Conservation (phyloP, 1,140 invertebrate genomes). For the Bathynomus jamesi region DNA sequence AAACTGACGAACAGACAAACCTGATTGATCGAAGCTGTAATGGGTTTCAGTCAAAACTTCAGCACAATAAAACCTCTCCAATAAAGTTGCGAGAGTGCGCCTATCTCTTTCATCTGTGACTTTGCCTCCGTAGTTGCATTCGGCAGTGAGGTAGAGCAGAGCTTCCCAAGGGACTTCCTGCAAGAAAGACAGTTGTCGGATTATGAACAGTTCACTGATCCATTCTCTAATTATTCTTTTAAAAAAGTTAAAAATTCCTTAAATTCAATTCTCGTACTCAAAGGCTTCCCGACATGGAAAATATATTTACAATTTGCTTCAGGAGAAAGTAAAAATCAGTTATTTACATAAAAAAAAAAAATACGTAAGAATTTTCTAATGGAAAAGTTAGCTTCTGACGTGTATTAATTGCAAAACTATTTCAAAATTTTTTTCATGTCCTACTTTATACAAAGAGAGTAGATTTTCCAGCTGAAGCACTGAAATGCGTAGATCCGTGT, state of each 20-base stretch:
- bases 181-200: too few species aligned
- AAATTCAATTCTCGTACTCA: too few species aligned
- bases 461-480: conserved; percentile 71
- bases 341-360: too few species aligned
- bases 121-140: conserved; percentile 70
- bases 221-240: too few species aligned
- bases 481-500: conserved; percentile 84
- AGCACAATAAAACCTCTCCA: conserved; percentile 68
- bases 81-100: conserved; percentile 71
- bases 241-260: too few species aligned
- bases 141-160: conserved; percentile 50
- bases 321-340: too few species aligned
- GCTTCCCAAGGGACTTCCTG: conserved; percentile 43
- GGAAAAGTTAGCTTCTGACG: not conserved
- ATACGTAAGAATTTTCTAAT: not conserved
- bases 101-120: conserved; percentile 85
- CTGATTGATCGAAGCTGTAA: conserved; percentile 29
- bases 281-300: too few species aligned
- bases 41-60: conserved; percentile 17
- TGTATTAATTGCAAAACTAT: not conserved
- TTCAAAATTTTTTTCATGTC: conserved; percentile 19
- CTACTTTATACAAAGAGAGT: conserved; percentile 48
- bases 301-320: too few species aligned
- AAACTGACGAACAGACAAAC: too few species aligned
- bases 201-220: too few species aligned